Base-by-base conservation (phyloP, 2,888 invertebrate species). In the Hermaeophaga mercurialis region DNA sequence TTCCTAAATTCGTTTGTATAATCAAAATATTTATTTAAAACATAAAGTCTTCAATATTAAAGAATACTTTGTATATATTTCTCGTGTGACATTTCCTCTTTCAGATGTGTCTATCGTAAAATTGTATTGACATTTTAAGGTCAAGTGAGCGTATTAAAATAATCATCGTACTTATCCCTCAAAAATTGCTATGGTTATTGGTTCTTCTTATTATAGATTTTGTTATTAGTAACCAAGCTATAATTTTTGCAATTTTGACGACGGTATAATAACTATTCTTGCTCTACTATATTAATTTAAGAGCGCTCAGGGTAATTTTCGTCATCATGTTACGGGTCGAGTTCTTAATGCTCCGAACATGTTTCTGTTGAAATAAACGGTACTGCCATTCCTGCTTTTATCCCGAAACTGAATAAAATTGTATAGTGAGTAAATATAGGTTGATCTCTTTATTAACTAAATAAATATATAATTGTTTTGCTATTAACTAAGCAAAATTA, bases 131-230 rank as follows among this genome's bases (percentile, higher is more conserved):
- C 41, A 39, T 54, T 39, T 41, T 31, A 46, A 47, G 54, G 54
- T 54, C 46, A 54, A 47, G 31, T 38, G 54, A 39, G 19, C 24
- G 22, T 46, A 34, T 22, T 39, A 54, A 17, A 47, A 54, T 54
- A 46, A 54, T 54, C 38, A 54, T 38, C 19, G 46, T 54, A 36
- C 24, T 46, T 46, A 47, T 22, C 19, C 31, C 19, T 39, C 39
- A 46, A 47, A 46, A 54, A 54, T 38, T 53, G 53, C 19, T 45
- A 46, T 15, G 46, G 46, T 39, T 54, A 54, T 54, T 38, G 53
- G 45, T 46, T 54, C 18, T 54, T 39, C 38, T 45, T 41, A 54
- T 54, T 46, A 54, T 41, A 46, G 38, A 43, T 54, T 47, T 54
- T 39, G 46, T 46, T 46, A 46, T 39, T 46, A 36, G 14, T 47